Evolutionary conservation across 2,113 vertebrate genomes (phyloP), one percentile per base, ranked within the genome.

Genomic region (Murina feae): DNA sequence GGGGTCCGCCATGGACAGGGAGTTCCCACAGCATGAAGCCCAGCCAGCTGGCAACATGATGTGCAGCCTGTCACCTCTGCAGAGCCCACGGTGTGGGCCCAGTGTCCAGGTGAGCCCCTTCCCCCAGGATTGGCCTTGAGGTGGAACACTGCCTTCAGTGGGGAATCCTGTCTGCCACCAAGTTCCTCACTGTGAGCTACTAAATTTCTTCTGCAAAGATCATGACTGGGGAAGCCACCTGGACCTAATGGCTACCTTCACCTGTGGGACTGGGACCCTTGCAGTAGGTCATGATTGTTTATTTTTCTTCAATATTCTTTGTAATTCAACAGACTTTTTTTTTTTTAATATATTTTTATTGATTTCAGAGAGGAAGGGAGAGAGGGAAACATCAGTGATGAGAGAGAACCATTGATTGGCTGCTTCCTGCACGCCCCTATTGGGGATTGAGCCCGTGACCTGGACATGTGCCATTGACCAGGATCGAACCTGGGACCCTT

Each of bases 1-100:
- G 95, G 95, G 72, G 87, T 90, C 97, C 9, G 16, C 98, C 98
- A 99, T 98, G 98, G 98, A 99, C 1, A 88, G 98, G 97, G 98
- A 98, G 96, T 98, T 94, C 79, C 98, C 97, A 0, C 97, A 96
- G 37, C 97, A 79, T 0, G 96, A 98, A 74, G 98, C 97, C 96
- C 98, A 98, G 8, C 98, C 98, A 5, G 78, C 96, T 0, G 97
- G 97, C 16, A 89, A 68, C 3, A 13, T 92, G 5, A 79, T 98
- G 25, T 98, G 85, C 21, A 42, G 98, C 86, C 74, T 97, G 16
- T 87, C 98, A 0, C 23, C 96, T 8, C 90, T 98, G 80, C 94
- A 81, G 92, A 87, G 97, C 89, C 97, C 95, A 37, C 96, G 97
- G 12, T 68, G 89, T 1, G 8, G 96, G 74, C 85, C 97, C 0